phyloP scores from a whole-genome alignment of 1,140 invertebrate species.

The Euwallacea similis region DNA sequence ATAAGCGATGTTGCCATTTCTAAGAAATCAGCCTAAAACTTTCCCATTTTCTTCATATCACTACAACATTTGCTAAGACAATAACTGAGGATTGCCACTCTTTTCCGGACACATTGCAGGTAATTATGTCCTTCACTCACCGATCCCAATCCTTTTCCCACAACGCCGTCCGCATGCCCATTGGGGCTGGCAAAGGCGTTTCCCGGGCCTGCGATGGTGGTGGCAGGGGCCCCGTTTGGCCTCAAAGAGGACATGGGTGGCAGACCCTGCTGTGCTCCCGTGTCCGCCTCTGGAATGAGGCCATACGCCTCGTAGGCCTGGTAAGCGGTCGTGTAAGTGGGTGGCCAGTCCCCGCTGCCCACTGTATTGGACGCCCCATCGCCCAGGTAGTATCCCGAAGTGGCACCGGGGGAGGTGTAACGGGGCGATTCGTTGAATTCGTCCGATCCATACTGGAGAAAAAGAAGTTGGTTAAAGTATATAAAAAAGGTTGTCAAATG shows the following conservation, averaged over 20 bases:
- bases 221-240: slow-evolving; percentile 60
- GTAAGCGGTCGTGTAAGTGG: slow-evolving; percentile 56
- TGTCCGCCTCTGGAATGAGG: slow-evolving; percentile 61
- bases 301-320: slow-evolving; percentile 62
- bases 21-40: too few relatives aligned
- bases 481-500: not conserved
- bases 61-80: too few relatives aligned
- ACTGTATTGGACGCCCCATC: slow-evolving; percentile 45
- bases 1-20: too few relatives aligned
- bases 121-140: slow-evolving; percentile 56
- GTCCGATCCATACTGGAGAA: slow-evolving; percentile 82
- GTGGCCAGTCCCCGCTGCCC: slow-evolving; percentile 46
- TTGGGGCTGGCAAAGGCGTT: slow-evolving; percentile 54
- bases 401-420: slow-evolving; percentile 78
- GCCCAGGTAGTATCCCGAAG: slow-evolving; percentile 62
- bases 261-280: slow-evolving; percentile 65
- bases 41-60: too few relatives aligned
- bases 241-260: slow-evolving; percentile 94
- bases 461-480: slow-evolving; percentile 22
- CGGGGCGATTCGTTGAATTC: slow-evolving; percentile 82
- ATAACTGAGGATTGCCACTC: too few relatives aligned
- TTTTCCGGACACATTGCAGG: too few relatives aligned
- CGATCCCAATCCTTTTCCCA: slow-evolving; percentile 79
- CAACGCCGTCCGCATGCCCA: slow-evolving; percentile 69
- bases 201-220: slow-evolving; percentile 57